These are phyloP conservation scores for Oreochromis niloticus DNA, from an alignment of 2,113 vertebrate genomes.

Conservation along the genomic window DNA sequence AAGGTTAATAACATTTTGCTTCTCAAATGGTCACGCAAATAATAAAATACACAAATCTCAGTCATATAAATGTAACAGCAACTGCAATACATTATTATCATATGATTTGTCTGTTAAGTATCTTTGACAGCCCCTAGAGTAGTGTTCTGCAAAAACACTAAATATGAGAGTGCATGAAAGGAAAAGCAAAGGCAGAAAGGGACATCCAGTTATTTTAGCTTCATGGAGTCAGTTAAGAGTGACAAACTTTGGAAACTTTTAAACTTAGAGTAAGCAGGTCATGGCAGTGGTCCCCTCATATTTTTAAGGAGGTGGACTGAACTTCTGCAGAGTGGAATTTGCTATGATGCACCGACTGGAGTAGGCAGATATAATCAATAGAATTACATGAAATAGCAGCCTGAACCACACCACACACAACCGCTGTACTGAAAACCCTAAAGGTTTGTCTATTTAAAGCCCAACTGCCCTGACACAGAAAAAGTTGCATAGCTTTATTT, in stretches of 20 bases:
- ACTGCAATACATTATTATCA: not conserved
- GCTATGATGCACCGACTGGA: not conserved
- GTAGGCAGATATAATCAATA: slow-evolving; percentile 46
- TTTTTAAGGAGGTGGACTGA: slow-evolving; percentile 23
- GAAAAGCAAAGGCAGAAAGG: not conserved
- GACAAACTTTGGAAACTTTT: not conserved
- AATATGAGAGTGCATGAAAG: not conserved
- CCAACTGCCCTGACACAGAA: not conserved
- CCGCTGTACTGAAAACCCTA: slow-evolving; percentile 2
- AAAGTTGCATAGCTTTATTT: slow-evolving; percentile 4
- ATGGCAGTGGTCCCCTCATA: not conserved
- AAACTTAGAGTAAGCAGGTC: slow-evolving; percentile 5
- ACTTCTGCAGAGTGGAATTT: not conserved
- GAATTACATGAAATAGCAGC: slow-evolving; percentile 17
- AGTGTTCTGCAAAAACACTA: not conserved
- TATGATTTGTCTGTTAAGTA: not conserved
- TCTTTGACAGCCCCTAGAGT: slow-evolving; percentile 20
- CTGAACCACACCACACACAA: not conserved
- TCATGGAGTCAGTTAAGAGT: not conserved
- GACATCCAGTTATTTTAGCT: not conserved
- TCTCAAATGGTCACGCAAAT: not conserved
- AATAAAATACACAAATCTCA: not conserved
- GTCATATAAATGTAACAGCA: not conserved
- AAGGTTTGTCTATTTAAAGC: slow-evolving; percentile 30
- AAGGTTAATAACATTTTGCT: not conserved